phyloP scores from a whole-genome alignment of 2,797 vertebrate genomes.

The Momotus momota region DNA sequence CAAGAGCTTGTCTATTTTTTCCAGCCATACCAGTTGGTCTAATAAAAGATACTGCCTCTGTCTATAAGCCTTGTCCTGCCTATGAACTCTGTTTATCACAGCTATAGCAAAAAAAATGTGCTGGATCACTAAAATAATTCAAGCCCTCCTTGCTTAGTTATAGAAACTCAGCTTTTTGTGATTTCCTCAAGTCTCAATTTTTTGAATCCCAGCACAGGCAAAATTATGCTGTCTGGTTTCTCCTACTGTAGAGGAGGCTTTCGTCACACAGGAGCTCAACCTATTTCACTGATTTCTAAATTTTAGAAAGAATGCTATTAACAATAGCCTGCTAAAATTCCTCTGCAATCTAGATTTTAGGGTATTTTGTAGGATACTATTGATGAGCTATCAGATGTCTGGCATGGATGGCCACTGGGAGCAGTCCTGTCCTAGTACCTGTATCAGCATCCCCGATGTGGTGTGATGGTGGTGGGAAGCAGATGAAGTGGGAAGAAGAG shows the following conservation, averaged over 20 bases:
- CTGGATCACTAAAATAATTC: neutral
- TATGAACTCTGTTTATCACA: neutral
- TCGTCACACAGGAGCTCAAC: neutral
- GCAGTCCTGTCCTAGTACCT: neutral
- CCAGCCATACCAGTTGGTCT: conserved; percentile 22
- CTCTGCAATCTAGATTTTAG: neutral
- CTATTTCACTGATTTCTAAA: neutral
- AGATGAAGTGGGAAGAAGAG: neutral
- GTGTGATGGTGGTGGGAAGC: neutral
- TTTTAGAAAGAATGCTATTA: neutral
- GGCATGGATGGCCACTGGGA: neutral
- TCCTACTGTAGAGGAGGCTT: neutral
- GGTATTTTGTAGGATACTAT: neutral
- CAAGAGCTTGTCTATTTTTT: conserved; percentile 16
- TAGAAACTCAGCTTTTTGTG: neutral
- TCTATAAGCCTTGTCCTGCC: conserved; percentile 1
- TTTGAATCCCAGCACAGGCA: neutral
- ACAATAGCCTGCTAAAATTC: neutral
- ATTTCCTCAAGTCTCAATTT: neutral
- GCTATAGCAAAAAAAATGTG: neutral
- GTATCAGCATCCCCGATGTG: neutral
- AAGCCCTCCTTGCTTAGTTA: neutral
- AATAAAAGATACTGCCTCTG: conserved; percentile 31
- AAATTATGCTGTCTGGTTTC: neutral
- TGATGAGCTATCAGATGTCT: neutral